Evolutionary conservation across 1,140 invertebrate species (phyloP), one percentile per base, ranked within the genome.

Genomic region (Drosophila ercepeae): DNA sequence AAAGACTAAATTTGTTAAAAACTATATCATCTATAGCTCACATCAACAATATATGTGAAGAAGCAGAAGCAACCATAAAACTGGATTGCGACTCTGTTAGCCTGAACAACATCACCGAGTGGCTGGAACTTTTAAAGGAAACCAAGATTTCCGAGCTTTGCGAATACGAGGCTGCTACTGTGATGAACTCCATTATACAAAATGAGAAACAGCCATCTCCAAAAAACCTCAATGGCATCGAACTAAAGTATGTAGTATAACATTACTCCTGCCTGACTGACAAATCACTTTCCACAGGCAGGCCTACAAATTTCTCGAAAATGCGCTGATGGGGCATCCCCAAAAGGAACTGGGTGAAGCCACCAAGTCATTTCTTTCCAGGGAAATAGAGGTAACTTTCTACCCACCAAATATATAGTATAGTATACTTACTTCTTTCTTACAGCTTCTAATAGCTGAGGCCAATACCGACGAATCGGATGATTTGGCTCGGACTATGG

Each of bases 381-480:
- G 45, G 0, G 89, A 90, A 57, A 65, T 90, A 39, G 65, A 86
- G 48, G 88, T 90, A 58, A 11, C 23, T n/a, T 32, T 3, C n/a
- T 27, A 5, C 1, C 13, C 14, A 7, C 4, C n/a, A 29, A 0
- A 14, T 9, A 8, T 8, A 32, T 3, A 32, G 11, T 32, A 32
- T n/a, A 21, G 2, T 21, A 4, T 4, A 32, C 2, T n/a, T 0
- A 2, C 3, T 2, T 9, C 3, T 0, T 2, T 14, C n/a, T 4
- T 18, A 4, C 54, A 90, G 81, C 39, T 70, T 13, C 67, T 90
- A 0, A 86, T 90, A 21, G 58, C 46, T 3, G 83, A 89, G 41
- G 89, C 78, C 1, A 90, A 90, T 48, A 82, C 52, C 0, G 89
- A 86, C 5, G 8, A 65, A 0, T 75, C 74, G 3, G 76, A 88